These are phyloP conservation scores for Drosophila peninsularis DNA, from an alignment of 2,888 invertebrate genomes.

Conservation along the genomic window DNA sequence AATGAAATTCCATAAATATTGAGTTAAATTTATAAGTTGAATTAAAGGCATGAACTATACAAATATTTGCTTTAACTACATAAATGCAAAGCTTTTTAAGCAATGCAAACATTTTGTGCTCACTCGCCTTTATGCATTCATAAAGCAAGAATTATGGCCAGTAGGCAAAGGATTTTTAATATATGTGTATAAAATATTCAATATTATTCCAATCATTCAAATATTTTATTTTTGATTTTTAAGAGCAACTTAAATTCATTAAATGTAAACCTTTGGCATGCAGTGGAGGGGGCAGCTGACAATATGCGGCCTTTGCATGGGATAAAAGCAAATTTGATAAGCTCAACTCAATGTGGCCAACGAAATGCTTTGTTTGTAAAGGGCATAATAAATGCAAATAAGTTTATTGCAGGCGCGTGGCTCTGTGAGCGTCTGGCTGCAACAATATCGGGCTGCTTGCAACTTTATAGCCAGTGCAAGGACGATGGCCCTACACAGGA, in stretches of 20 bases:
- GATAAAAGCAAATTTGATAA: slow-evolving; percentile 13
- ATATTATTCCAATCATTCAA: not conserved
- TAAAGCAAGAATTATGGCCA: no score
- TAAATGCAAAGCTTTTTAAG: not conserved
- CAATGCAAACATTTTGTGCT: not conserved
- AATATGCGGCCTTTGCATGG: no score
- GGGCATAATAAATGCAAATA: slow-evolving; percentile 57
- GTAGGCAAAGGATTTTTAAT: no score
- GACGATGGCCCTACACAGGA: no score
- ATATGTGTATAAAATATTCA: not conserved
- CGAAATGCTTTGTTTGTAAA: slow-evolving; percentile 34
- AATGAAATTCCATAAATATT: not conserved
- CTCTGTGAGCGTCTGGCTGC: slow-evolving; percentile 14
- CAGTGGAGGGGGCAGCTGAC: no score
- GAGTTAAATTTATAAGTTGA: not conserved
- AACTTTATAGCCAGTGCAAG: slow-evolving; percentile 52
- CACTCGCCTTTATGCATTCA: not conserved
- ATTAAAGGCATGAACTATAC: no score
- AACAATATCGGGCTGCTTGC: slow-evolving; percentile 50
- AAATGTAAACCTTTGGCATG: no score
- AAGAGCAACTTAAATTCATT: not conserved
- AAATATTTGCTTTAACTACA: not conserved
- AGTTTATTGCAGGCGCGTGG: slow-evolving; percentile 24
- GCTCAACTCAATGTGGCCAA: slow-evolving; percentile 14
- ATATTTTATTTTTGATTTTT: not conserved